phyloP scores from a whole-genome alignment of 2,888 invertebrate genomes.

The Cremastinae sp. region DNA sequence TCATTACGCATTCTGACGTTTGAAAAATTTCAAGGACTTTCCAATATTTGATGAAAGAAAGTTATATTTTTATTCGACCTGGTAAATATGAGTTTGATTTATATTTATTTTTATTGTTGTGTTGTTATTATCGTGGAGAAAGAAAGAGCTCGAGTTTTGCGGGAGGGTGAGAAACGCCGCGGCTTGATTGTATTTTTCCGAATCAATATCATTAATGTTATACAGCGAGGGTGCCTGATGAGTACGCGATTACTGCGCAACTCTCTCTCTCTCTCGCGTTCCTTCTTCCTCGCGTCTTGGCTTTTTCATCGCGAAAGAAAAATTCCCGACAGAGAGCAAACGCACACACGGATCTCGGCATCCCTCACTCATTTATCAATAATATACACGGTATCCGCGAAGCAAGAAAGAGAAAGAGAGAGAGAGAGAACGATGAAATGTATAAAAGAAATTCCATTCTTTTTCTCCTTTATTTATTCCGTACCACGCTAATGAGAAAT shows the following conservation, averaged over 20 bases:
- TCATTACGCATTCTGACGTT: too few species aligned
- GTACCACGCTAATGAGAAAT: conserved; percentile 57
- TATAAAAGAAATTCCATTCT: conserved; percentile 54
- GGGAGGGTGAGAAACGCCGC: conserved; percentile 53
- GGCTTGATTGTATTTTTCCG: conserved; percentile 75
- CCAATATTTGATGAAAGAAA: too few species aligned
- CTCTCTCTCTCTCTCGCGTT: conserved; percentile 45
- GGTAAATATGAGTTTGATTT: conserved; percentile 14
- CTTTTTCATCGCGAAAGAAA: conserved; percentile 34
- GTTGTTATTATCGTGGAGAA: conserved; percentile 24
- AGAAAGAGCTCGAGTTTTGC: conserved; percentile 42
- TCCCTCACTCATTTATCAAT: conserved; percentile 58
- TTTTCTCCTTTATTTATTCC: conserved; percentile 54
- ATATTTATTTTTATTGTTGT: conserved; percentile 3
- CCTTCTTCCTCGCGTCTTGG: too few species aligned
- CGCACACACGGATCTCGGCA: conserved; percentile 11
- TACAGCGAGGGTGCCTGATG: conserved; percentile 76
- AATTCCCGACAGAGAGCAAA: conserved; percentile 35
- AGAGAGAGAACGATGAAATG: neutral
- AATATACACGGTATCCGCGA: conserved; percentile 43
- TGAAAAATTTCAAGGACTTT: too few species aligned
- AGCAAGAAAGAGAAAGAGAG: conserved; percentile 16
- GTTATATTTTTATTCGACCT: too few species aligned
- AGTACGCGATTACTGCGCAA: conserved; percentile 69
- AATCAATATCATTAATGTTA: conserved; percentile 79